A percentile compares a stretch with the other conserved stretches of the same genome.
Evolutionary conservation across 1,140 invertebrate species (phyloP).

Genomic region (Ctenoplectra terminalis): DNA sequence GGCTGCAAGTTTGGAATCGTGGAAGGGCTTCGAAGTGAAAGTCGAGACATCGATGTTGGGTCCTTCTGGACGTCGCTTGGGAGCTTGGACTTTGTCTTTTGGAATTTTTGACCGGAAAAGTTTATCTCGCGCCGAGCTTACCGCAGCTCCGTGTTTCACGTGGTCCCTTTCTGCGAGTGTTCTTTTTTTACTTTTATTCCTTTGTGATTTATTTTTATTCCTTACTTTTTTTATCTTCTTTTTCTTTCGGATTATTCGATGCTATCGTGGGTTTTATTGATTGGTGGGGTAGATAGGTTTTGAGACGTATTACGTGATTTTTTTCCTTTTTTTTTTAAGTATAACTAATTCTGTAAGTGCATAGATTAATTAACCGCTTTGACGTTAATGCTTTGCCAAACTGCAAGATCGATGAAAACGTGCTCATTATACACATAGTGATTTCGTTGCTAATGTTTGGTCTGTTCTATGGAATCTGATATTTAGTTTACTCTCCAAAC

Average conservation of each 20-base stretch:
- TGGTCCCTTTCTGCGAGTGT: neutral
- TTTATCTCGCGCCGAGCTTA: neutral
- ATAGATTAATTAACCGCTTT: no score
- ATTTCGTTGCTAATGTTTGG: neutral
- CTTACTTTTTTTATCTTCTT: no score
- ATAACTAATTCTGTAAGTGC: neutral
- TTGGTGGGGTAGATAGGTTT: neutral
- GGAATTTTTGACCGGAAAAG: neutral
- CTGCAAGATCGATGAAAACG: neutral
- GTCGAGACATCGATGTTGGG: conserved; percentile 39
- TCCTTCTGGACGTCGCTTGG: neutral
- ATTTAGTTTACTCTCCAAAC: neutral
- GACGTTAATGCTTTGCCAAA: neutral
- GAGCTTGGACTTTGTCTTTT: neutral
- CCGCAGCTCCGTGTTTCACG: neutral
- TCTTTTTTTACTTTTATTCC: neutral
- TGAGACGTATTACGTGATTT: no score
- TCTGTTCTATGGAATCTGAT: neutral
- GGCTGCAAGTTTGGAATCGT: no score
- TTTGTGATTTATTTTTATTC: neutral
- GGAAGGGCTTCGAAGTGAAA: conserved; percentile 7
- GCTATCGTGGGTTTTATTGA: neutral
- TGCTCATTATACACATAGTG: neutral
- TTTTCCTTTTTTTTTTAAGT: neutral
- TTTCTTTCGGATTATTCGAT: neutral